These are phyloP conservation scores for Temnothorax curvispinosus DNA, from an alignment of 1,140 invertebrate genomes.

Conservation along the genomic window DNA sequence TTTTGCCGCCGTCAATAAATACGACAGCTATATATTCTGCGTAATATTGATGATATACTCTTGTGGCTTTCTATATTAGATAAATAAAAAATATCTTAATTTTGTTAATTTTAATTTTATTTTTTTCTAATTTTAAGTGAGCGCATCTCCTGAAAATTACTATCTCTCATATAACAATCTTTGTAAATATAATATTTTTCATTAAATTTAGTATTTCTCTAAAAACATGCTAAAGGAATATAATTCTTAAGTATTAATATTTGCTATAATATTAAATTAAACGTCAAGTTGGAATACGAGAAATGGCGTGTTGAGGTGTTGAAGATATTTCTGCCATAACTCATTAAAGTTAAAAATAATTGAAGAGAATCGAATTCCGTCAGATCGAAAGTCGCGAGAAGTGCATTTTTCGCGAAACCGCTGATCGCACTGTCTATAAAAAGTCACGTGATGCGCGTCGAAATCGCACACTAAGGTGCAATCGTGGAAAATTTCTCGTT, in stretches of 20 bases:
- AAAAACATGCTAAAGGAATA: not conserved
- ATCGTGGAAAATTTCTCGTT: slow-evolving; percentile 58
- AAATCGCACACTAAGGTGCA: not conserved
- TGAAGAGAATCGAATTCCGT: not conserved
- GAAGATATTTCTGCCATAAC: not conserved
- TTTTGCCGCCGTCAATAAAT: not conserved
- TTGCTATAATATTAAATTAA: not conserved
- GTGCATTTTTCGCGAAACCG: not conserved
- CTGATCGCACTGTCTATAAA: slow-evolving; percentile 33
- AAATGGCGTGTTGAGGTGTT: not conserved
- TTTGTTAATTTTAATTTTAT: not conserved
- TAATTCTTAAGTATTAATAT: slow-evolving; percentile 6
- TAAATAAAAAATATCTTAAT: slow-evolving; percentile 9
- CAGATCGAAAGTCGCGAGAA: not conserved
- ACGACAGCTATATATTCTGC: not conserved
- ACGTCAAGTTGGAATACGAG: not conserved
- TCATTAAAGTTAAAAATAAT: not conserved
- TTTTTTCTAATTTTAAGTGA: not conserved
- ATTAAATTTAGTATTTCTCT: not conserved
- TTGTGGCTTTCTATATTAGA: not conserved
- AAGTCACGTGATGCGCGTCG: slow-evolving; percentile 26
- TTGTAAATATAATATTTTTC: slow-evolving; percentile 6
- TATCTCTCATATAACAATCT: not conserved
- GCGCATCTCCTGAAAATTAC: not conserved
- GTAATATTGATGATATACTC: not conserved